phyloP scores from a whole-genome alignment of 2,797 vertebrate genomes.

The Silurus lanzhouensis region DNA sequence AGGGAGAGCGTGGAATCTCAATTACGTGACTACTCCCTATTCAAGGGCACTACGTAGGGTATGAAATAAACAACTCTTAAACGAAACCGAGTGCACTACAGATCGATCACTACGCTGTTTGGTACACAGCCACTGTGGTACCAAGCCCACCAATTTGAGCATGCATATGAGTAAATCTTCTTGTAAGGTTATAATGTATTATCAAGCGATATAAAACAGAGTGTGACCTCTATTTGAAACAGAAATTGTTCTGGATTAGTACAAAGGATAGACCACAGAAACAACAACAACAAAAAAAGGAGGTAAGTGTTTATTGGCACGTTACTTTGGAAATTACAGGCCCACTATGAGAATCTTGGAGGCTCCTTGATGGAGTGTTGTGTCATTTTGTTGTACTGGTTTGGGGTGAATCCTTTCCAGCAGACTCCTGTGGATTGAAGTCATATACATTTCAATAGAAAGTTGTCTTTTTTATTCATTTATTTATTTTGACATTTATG shows the following conservation, averaged over 20 bases:
- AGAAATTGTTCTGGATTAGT: not conserved
- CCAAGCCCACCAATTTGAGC: not conserved
- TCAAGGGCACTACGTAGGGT: conserved; percentile 1
- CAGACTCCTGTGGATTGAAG: not conserved
- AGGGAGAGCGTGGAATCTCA: conserved; percentile 40
- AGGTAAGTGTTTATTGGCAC: not conserved
- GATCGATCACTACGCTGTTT: not conserved
- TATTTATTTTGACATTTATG: not conserved
- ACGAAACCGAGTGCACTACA: not conserved
- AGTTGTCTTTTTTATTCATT: not conserved
- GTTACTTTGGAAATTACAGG: not conserved
- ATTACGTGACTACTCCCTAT: not conserved
- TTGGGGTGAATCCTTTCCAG: not conserved
- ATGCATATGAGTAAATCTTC: not conserved
- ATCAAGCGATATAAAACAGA: not conserved
- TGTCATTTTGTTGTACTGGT: not conserved
- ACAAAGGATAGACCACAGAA: not conserved
- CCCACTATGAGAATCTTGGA: no score
- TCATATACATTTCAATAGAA: not conserved
- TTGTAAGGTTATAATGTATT: not conserved
- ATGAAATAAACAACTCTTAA: not conserved
- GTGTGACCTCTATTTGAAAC: not conserved
- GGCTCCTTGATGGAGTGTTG: not conserved
- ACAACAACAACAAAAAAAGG: not conserved
- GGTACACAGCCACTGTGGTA: not conserved